Percentiles rank a stretch among this genome's conserved stretches.
Conservation (phyloP, 1,140 invertebrate genomes). For the Ips typographus region DNA sequence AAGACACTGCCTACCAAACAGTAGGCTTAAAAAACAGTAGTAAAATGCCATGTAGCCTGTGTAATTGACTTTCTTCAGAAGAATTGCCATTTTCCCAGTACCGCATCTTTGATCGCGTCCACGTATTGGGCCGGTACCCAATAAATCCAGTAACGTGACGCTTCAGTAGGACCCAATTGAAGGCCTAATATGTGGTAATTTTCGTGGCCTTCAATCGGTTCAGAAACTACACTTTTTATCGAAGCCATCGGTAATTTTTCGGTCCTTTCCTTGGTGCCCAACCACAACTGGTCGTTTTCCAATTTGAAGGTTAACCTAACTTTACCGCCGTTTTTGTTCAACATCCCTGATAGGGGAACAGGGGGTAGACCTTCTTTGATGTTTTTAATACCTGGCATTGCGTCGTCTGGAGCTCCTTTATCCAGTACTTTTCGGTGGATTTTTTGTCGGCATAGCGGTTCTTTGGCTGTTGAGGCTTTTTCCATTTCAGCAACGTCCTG, state of each 20-base stretch:
- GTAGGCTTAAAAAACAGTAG: too few species aligned
- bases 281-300: slow-evolving; percentile 89
- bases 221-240: slow-evolving; percentile 80
- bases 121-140: slow-evolving; percentile 94
- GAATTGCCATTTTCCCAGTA: slow-evolving; percentile 86
- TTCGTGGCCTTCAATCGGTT: slow-evolving; percentile 87
- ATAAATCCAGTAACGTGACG: slow-evolving; percentile 90
- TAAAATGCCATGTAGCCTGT: too few species aligned
- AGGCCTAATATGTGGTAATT: slow-evolving; percentile 92
- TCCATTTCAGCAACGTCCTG: slow-evolving; percentile 56
- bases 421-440: slow-evolving; percentile 86
- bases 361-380: slow-evolving; percentile 80
- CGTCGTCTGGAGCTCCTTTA: slow-evolving; percentile 89
- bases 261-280: slow-evolving; percentile 91
- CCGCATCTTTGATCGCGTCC: slow-evolving; percentile 88
- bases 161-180: slow-evolving; percentile 85
- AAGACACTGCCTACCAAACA: too few species aligned
- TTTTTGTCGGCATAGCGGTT: slow-evolving; percentile 83
- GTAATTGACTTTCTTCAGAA: slow-evolving; percentile 57
- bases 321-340: slow-evolving; percentile 91
- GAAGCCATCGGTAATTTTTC: slow-evolving; percentile 91
- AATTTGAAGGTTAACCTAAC: slow-evolving; percentile 91
- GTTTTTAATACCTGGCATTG: slow-evolving; percentile 83
- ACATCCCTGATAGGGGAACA: slow-evolving; percentile 84
- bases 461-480: slow-evolving; percentile 67